A percentile compares a stretch with the other conserved stretches of the same genome.
phyloP scores from a whole-genome alignment of 2,888 invertebrate species.

The Drosophila borborema region DNA sequence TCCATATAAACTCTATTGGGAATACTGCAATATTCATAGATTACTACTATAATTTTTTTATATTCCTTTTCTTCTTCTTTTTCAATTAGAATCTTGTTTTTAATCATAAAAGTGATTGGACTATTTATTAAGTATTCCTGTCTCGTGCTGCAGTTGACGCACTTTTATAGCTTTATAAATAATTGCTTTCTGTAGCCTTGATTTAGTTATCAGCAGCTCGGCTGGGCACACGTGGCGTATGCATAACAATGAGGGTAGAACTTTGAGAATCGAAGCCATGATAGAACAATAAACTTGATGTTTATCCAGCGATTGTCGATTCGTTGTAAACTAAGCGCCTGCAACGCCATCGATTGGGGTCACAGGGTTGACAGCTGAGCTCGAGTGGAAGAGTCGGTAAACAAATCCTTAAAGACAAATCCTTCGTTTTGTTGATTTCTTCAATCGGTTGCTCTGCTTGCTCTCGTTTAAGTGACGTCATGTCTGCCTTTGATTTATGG shows the following conservation, averaged over 20 bases:
- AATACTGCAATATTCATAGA: neutral
- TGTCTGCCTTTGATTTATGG: slow-evolving; percentile 65
- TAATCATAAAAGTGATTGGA: neutral
- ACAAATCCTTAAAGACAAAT: slow-evolving; percentile 40
- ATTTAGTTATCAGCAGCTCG: slow-evolving; percentile 20
- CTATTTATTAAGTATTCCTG: neutral
- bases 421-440: slow-evolving; percentile 3
- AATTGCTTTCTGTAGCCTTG: slow-evolving; percentile 49
- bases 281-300: slow-evolving; percentile 19
- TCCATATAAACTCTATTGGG: neutral
- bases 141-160: slow-evolving; percentile 18
- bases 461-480: slow-evolving; percentile 53
- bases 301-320: slow-evolving; percentile 23
- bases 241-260: slow-evolving; percentile 35
- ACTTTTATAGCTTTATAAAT: slow-evolving; percentile 64
- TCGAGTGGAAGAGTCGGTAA: slow-evolving; percentile 40
- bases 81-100: neutral
- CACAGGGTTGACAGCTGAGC: slow-evolving; percentile 39
- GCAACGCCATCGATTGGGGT: slow-evolving; percentile 57
- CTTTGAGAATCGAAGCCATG: slow-evolving; percentile 36
- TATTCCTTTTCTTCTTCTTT: neutral
- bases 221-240: slow-evolving; percentile 26
- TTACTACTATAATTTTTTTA: too few relatives aligned
- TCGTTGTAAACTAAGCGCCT: slow-evolving; percentile 13
- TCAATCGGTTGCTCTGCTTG: slow-evolving; percentile 6